Conservation (phyloP, 2,113 vertebrate genomes). For the Bubo scandiacus region DNA sequence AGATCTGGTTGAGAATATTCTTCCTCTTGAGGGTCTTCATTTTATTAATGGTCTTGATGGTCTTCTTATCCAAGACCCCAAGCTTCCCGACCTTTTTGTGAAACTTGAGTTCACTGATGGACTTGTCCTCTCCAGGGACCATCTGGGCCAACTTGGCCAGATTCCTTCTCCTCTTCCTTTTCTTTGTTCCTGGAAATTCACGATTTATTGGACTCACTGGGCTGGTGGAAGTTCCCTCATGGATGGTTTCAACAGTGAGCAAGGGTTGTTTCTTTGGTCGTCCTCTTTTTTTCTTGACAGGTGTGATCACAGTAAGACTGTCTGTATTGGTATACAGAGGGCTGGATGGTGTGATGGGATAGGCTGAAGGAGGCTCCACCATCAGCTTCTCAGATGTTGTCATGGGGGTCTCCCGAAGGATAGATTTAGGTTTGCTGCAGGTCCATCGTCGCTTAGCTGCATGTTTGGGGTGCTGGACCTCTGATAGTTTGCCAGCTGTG, state of each 20-base stretch:
- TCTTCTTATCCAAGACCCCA: slow-evolving; percentile 85
- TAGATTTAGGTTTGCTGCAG: slow-evolving; percentile 85
- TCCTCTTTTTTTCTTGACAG: slow-evolving; percentile 95
- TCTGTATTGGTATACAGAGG: slow-evolving; percentile 97
- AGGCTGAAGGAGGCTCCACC: slow-evolving; percentile 94
- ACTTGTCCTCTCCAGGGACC: slow-evolving; percentile 79
- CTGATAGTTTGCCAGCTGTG: slow-evolving; percentile 72
- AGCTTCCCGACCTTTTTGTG: slow-evolving; percentile 83
- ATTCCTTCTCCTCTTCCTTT: slow-evolving; percentile 85
- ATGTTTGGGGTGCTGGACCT: slow-evolving; percentile 83
- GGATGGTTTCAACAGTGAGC: slow-evolving; percentile 97
- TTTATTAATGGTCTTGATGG: slow-evolving; percentile 88
- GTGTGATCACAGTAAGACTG: slow-evolving; percentile 96
- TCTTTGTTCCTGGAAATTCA: slow-evolving; percentile 84
- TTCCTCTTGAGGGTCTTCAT: slow-evolving; percentile 97
- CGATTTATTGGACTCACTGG: slow-evolving; percentile 89
- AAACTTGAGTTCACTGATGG: slow-evolving; percentile 83
- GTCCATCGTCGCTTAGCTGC: slow-evolving; percentile 89
- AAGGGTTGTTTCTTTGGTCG: slow-evolving; percentile 97
- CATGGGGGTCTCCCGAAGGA: slow-evolving; percentile 78
- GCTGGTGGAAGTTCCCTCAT: slow-evolving; percentile 94
- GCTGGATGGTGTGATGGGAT: slow-evolving; percentile 95
- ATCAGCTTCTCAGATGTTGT: slow-evolving; percentile 78
- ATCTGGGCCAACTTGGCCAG: slow-evolving; percentile 86
- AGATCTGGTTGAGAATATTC: slow-evolving; percentile 96